Percentiles rank a stretch among this genome's conserved stretches.
phyloP scores from a whole-genome alignment of 2,888 invertebrate genomes.

The Ormyrus pomaceus region DNA sequence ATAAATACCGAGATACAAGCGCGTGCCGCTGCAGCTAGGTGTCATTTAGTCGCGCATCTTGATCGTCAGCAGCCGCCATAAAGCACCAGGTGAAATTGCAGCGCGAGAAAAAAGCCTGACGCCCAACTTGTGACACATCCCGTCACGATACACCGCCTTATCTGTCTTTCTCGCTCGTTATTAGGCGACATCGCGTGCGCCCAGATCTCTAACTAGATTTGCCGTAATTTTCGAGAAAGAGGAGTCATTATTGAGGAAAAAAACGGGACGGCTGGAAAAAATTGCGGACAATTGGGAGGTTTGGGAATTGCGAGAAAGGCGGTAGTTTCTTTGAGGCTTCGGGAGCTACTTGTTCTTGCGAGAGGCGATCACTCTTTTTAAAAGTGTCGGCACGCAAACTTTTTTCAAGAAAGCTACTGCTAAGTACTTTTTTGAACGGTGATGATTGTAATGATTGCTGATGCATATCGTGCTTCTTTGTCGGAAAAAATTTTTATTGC shows the following conservation, averaged over 20 bases:
- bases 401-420: background rate
- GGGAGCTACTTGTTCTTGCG: too few species aligned
- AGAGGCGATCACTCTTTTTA: too few species aligned
- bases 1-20: slow-evolving; percentile 24
- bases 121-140: slow-evolving; percentile 40
- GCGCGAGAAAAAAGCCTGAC: background rate
- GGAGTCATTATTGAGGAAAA: slow-evolving; percentile 2
- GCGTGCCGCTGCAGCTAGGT: slow-evolving; percentile 34
- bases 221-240: slow-evolving; percentile 38
- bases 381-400: too few species aligned
- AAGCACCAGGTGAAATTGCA: slow-evolving; percentile 9
- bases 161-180: slow-evolving; percentile 22
- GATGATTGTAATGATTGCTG: background rate
- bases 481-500: too few species aligned
- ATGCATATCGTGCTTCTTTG: too few species aligned
- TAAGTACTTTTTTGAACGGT: background rate
- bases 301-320: background rate
- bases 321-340: too few species aligned
- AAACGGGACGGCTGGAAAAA: slow-evolving; percentile 24
- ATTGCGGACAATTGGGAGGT: slow-evolving; percentile 32
- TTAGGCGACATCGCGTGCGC: slow-evolving; percentile 52
- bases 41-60: slow-evolving; percentile 52
- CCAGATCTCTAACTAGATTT: slow-evolving; percentile 50
- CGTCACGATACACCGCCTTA: slow-evolving; percentile 43
- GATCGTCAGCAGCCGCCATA: slow-evolving; percentile 37